Evolutionary conservation across 2,113 vertebrate genomes (phyloP).

Genomic region (Accipiter cooperii): DNA sequence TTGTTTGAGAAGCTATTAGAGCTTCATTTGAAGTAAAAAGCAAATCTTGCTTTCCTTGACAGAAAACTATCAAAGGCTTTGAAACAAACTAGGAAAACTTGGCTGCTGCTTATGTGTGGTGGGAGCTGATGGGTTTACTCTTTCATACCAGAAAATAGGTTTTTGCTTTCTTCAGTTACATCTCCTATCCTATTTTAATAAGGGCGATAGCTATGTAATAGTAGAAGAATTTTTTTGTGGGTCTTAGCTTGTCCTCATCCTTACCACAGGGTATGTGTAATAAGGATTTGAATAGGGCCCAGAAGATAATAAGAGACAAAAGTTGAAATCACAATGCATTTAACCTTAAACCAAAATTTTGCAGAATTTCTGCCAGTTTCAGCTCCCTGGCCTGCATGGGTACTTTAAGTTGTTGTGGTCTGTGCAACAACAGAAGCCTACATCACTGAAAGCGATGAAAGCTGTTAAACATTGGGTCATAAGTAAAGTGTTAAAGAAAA

Average conservation of each 20-base stretch:
- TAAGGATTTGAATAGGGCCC: background rate
- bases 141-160: background rate
- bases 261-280: background rate
- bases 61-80: background rate
- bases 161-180: background rate
- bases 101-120: background rate
- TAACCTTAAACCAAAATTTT: background rate
- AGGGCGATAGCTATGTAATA: background rate
- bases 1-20: background rate
- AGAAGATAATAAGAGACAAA: background rate
- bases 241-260: background rate
- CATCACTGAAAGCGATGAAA: background rate
- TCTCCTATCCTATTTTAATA: background rate
- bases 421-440: background rate
- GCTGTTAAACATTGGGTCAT: background rate
- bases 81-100: background rate
- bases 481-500: background rate
- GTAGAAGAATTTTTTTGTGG: background rate
- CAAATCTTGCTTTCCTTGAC: background rate
- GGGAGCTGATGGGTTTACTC: background rate
- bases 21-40: background rate
- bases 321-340: background rate
- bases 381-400: accelerated
- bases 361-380: background rate
- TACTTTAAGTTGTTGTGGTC: background rate